Evolutionary conservation across 2,113 vertebrate species (phyloP).

Genomic region (Dissostichus mawsoni): DNA sequence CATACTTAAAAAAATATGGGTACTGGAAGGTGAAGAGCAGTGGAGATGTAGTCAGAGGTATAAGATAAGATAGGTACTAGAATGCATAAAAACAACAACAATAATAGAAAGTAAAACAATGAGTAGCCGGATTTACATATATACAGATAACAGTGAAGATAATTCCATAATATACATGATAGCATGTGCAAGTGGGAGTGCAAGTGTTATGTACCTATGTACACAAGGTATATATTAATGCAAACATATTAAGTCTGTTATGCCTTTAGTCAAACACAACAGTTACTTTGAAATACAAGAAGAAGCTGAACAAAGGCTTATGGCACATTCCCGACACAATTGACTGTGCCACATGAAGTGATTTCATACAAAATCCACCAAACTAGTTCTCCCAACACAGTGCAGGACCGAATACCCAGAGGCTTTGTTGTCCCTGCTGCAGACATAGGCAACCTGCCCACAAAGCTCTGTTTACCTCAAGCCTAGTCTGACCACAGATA

Average conservation of each 20-base stretch:
- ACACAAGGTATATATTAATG: background rate
- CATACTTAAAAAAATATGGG: too few species aligned
- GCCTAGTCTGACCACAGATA: background rate
- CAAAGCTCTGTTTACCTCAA: slow-evolving; percentile 21
- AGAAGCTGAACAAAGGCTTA: slow-evolving; percentile 32
- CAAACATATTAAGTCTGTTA: background rate
- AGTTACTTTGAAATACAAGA: slow-evolving; percentile 42
- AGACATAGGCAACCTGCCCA: slow-evolving; percentile 7
- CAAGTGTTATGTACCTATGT: too few species aligned
- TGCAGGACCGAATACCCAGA: slow-evolving; percentile 51
- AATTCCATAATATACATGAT: too few species aligned
- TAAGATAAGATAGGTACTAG: too few species aligned
- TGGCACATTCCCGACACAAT: slow-evolving; percentile 38
- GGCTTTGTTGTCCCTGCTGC: slow-evolving; percentile 34
- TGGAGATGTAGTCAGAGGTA: too few species aligned
- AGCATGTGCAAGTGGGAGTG: too few species aligned
- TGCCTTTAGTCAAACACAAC: background rate
- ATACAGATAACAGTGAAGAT: too few species aligned
- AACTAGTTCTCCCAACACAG: slow-evolving; percentile 59
- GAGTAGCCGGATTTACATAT: too few species aligned
- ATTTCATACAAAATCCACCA: slow-evolving; percentile 60
- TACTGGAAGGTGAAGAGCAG: too few species aligned
- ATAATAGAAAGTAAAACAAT: too few species aligned
- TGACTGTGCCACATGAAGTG: slow-evolving; percentile 45
- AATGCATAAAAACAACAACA: too few species aligned